phyloP scores from a whole-genome alignment of 2,888 invertebrate species.

The Elaeidobius kamerunicus region DNA sequence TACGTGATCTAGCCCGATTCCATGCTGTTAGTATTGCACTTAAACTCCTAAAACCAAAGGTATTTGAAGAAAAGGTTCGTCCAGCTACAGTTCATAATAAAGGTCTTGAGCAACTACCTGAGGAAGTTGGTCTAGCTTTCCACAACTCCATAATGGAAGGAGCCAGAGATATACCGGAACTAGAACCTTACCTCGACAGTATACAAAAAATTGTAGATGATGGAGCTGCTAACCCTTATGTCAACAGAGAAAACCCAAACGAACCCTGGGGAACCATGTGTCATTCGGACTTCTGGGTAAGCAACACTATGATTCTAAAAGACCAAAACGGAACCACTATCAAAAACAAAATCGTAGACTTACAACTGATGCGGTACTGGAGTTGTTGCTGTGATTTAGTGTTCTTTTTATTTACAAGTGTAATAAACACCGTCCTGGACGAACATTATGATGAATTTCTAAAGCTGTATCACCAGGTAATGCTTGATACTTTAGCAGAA shows the following conservation, averaged over 20 bases:
- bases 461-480: constrained; percentile 52
- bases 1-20: constrained; percentile 54
- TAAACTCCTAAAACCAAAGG: constrained; percentile 50
- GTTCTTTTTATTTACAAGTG: constrained; percentile 57
- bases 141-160: constrained; percentile 42
- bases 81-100: constrained; percentile 46
- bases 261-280: constrained; percentile 55
- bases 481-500: constrained; percentile 48
- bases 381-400: constrained; percentile 55
- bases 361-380: constrained; percentile 55
- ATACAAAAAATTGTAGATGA: constrained; percentile 39
- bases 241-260: constrained; percentile 40
- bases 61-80: constrained; percentile 48
- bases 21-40: constrained; percentile 59
- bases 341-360: constrained; percentile 58
- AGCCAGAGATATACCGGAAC: constrained; percentile 36
- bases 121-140: constrained; percentile 42
- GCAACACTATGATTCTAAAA: constrained; percentile 57
- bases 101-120: constrained; percentile 43
- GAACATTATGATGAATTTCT: constrained; percentile 53
- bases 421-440: constrained; percentile 48
- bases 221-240: constrained; percentile 34
- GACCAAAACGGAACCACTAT: constrained; percentile 50
- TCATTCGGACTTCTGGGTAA: constrained; percentile 61
- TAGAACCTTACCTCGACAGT: constrained; percentile 39